phyloP scores from a whole-genome alignment of 2,888 invertebrate genomes.

The Acanthosepion esculentum region DNA sequence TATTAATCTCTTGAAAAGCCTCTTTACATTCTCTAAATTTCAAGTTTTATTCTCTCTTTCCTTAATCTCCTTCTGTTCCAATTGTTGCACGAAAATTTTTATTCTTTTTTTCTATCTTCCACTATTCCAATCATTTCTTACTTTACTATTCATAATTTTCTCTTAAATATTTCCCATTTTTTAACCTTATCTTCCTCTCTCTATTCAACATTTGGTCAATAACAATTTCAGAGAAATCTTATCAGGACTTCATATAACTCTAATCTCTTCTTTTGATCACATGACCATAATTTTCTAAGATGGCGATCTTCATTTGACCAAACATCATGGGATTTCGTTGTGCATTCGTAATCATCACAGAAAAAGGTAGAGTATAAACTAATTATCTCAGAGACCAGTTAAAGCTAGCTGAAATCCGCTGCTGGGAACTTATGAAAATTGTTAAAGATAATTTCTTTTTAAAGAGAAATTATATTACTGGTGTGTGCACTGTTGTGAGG shows the following conservation, averaged over 20 bases:
- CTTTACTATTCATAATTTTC: neutral
- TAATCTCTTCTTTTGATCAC: slow-evolving; percentile 2
- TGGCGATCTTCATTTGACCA: neutral
- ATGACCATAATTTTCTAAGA: neutral
- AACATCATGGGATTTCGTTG: neutral
- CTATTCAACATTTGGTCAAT: neutral
- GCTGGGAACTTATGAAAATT: slow-evolving; percentile 20
- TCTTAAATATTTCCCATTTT: neutral
- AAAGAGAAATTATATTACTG: neutral
- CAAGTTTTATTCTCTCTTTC: too few species aligned
- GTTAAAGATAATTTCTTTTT: neutral
- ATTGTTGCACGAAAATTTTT: too few species aligned
- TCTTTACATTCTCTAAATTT: too few species aligned
- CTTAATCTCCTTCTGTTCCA: too few species aligned
- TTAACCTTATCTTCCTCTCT: neutral
- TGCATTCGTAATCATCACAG: neutral
- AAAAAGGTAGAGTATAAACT: neutral
- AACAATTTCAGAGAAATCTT: slow-evolving; percentile 33
- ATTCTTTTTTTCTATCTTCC: neutral
- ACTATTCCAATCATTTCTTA: neutral
- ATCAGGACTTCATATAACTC: neutral
- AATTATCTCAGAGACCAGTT: neutral
- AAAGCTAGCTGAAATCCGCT: neutral
- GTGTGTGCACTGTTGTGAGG: neutral
- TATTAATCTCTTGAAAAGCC: too few species aligned